These are phyloP conservation scores for Clarias laeviceps DNA, from an alignment of 2,797 vertebrate genomes.

Conservation along the genomic window DNA sequence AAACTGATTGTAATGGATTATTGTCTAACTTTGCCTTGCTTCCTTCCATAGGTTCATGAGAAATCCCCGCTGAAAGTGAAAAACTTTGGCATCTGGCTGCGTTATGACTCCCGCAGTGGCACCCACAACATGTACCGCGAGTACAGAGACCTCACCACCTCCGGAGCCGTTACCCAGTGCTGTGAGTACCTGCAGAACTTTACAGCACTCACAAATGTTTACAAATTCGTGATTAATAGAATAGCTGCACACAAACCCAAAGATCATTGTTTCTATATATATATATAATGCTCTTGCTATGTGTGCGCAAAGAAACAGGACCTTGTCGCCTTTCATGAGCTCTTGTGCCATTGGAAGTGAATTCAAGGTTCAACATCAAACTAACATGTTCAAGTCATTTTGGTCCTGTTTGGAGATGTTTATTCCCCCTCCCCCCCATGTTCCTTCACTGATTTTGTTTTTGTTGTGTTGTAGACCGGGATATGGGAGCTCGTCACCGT, in stretches of 20 bases:
- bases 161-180: constrained; percentile 95
- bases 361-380: constrained; percentile 74
- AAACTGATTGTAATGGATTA: background rate
- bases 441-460: background rate
- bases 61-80: constrained; percentile 92
- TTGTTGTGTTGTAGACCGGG: constrained; percentile 79
- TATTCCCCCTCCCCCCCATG: no score
- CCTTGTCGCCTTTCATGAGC: constrained; percentile 83
- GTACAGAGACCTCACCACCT: constrained; percentile 94
- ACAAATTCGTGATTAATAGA: background rate
- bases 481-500: constrained; percentile 95
- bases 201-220: background rate
- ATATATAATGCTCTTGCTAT: constrained; percentile 74
- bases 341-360: constrained; percentile 81
- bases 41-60: constrained; percentile 84
- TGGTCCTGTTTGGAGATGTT: background rate
- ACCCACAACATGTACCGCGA: constrained; percentile 99
- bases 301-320: constrained; percentile 76
- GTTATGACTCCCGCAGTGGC: constrained; percentile 95
- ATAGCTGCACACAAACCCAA: constrained; percentile 78
- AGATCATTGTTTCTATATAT: constrained; percentile 62
- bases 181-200: constrained; percentile 78
- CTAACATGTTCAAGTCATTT: background rate
- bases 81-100: constrained; percentile 98
- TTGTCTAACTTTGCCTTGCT: background rate